Base-by-base conservation (phyloP, 2,113 vertebrate species). In the Electrona antarctica region DNA sequence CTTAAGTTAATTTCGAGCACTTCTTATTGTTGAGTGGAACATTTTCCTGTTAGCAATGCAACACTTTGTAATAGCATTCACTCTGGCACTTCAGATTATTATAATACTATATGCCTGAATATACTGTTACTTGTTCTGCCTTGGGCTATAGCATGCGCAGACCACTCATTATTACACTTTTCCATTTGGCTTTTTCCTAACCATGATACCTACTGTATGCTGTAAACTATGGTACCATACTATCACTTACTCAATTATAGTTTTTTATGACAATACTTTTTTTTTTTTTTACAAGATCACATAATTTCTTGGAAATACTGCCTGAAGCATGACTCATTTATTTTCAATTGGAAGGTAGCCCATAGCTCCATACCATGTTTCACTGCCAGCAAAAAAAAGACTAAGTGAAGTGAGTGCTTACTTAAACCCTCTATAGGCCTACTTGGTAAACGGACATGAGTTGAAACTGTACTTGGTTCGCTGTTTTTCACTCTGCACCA, bases 251-350 rank as follows among this genome's bases (percentile, higher is more conserved):
- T 69, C n/a, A 60, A 73, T 78, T 60, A 50, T 64, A 10, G 55
- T 65, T 77, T 65, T 77, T 69, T 45, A 67, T 60, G 49, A 49
- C 11, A 2, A 11, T 13, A 6, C 13, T 10, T 41, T 54, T 54
- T 10, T 41, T 54, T 13, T 33, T 62, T 33, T 29, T 51, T 15
- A 79, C 14, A 6, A 48, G 65, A 14, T 85, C 63, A 78, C 60
- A 66, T 85, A 81, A 82, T 68, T 51, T 0, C 28, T 76, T 80
- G 74, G 71, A 74, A 49, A 57, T 6, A n/a, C 56, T 33, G 74
- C 84, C 77, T 61, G 0, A 2, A 83, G 60, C 64, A 46, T 72
- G 79, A 82, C 76, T 81, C 64, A 46, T 21, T 74, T 1, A 3
- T 55, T 71, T 28, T 70, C 13, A 45, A 11, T 56, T 54, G 71